phyloP scores from a whole-genome alignment of 2,888 invertebrate species.

The Eulithis testata region DNA sequence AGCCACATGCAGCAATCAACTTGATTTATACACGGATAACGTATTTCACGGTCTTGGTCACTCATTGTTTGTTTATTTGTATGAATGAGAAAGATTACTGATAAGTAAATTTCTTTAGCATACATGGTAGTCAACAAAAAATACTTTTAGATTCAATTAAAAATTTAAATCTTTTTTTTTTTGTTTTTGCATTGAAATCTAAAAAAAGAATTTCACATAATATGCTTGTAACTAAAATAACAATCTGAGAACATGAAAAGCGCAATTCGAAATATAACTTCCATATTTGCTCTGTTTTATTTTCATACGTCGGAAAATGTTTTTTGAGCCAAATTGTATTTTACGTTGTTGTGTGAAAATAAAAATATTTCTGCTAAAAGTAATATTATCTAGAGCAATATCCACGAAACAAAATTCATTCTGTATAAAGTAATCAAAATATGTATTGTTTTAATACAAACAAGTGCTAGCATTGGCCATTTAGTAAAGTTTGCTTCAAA shows the following conservation, averaged over 20 bases:
- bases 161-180: too few species aligned
- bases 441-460: slow-evolving; percentile 21
- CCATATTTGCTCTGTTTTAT: not conserved
- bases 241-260: too few species aligned
- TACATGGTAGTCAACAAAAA: not conserved
- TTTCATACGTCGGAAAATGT: not conserved
- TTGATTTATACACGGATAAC: slow-evolving; percentile 59
- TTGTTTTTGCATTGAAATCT: too few species aligned
- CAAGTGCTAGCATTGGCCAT: slow-evolving; percentile 13
- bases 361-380: not conserved
- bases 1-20: slow-evolving; percentile 61
- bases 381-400: not conserved
- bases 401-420: slow-evolving; percentile 3
- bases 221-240: too few species aligned
- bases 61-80: slow-evolving; percentile 39
- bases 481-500: slow-evolving; percentile 24
- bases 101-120: slow-evolving; percentile 26
- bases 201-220: too few species aligned
- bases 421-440: slow-evolving; percentile 22
- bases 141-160: not conserved
- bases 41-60: slow-evolving; percentile 58
- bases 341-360: not conserved
- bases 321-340: slow-evolving; percentile 2
- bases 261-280: not conserved
- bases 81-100: slow-evolving; percentile 25